Evolutionary conservation across 1,140 invertebrate genomes (phyloP).

Genomic region (Rhagoletis pomonella): DNA sequence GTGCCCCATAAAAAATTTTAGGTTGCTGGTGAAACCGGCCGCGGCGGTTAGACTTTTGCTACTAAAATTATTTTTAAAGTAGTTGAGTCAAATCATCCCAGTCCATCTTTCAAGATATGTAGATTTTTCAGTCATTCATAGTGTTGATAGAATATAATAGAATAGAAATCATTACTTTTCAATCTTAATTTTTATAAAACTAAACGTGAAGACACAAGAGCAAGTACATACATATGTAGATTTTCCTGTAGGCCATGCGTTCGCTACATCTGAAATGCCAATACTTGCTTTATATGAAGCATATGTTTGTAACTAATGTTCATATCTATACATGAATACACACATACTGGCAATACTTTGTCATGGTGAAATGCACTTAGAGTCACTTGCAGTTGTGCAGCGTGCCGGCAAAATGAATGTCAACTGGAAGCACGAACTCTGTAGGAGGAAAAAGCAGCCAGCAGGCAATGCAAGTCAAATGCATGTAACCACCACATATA

Average conservation of each 20-base stretch:
- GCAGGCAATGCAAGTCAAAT: conserved; percentile 43
- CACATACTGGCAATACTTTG: neutral
- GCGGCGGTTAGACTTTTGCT: too few relatives aligned
- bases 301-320: neutral
- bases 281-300: neutral
- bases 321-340: neutral
- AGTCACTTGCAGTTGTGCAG: conserved; percentile 31
- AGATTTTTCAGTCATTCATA: too few relatives aligned
- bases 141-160: too few relatives aligned
- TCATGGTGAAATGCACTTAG: conserved; percentile 40
- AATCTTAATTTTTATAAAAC: too few relatives aligned
- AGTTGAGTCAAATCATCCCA: too few relatives aligned
- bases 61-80: too few relatives aligned
- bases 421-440: conserved; percentile 26
- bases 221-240: neutral
- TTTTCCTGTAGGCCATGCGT: neutral
- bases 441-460: conserved; percentile 6
- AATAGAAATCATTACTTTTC: too few relatives aligned
- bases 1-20: too few relatives aligned
- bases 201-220: too few relatives aligned
- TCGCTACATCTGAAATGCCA: too few relatives aligned
- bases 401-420: conserved; percentile 47
- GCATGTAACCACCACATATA: neutral
- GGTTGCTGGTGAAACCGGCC: too few relatives aligned
- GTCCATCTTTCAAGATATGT: too few relatives aligned